Evolutionary conservation across 2,888 invertebrate genomes (phyloP), one percentile per base, ranked within the genome.

Genomic region (Cerastis rubricosa): DNA sequence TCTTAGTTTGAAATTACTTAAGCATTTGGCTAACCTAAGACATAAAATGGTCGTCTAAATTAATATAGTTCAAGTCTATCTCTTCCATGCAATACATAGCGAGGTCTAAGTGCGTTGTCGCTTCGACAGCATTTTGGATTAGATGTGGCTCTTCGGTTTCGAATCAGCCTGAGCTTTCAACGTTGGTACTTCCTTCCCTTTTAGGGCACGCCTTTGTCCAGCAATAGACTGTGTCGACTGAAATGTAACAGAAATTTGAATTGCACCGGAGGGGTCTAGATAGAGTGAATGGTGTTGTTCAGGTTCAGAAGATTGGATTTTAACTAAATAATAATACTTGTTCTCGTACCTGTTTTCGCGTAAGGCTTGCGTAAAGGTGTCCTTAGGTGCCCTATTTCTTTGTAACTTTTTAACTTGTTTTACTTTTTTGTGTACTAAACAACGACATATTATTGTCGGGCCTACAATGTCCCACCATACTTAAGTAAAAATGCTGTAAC

Each of bases 131-230:
- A 73, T 57, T 64, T 43, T 40, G 81, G 54, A 73, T 73, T 49
- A 73, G 54, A n/a, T 2, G 40, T 29, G 14, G 80, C 71, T 14
- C 17, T 54, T 54, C 35, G n/a, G 45, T 57, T 43, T 29, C n/a
- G 11, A 79, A 49, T 6, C 40, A 14, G 6, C 61, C 51, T 19
- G 40, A 64, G 74, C 81, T 80, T 47, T 73, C 29, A 54, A 54
- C 25, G 17, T 54, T 77, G n/a, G 17, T 47, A 9, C 17, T 51
- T 40, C 63, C 47, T 51, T 6, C n/a, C n/a, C 19, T 54, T 80
- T 71, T 19, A 54, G 35, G 17, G 2, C 19, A 35, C 9, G 12
- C 35, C 35, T 71, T 63, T 80, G 61, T 79, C n/a, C 29, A 49
- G 25, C n/a, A 49, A 19, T 78, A 45, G 1, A 45, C n/a, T 51